Percentiles rank a stretch among this genome's conserved stretches.
phyloP scores from a whole-genome alignment of 1,140 invertebrate genomes.

The Euglossa dilemma region DNA sequence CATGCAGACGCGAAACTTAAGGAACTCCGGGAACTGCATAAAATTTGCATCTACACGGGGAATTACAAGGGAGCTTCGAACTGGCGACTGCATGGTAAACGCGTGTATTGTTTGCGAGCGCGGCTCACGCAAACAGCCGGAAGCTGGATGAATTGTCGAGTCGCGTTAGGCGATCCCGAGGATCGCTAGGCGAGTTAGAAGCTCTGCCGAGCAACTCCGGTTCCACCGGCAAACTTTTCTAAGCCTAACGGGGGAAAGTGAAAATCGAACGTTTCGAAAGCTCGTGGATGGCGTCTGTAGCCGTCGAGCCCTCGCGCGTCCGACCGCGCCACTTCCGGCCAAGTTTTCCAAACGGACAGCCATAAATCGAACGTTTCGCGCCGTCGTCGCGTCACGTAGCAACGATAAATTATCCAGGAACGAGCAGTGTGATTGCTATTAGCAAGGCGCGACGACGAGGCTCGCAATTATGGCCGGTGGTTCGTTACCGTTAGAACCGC shows the following conservation, averaged over 20 bases:
- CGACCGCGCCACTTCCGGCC: too few relatives aligned
- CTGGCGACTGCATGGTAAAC: background rate
- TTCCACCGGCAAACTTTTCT: too few relatives aligned
- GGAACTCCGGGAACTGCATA: constrained; percentile 22
- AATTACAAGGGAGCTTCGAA: constrained; percentile 7
- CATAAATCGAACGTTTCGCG: background rate
- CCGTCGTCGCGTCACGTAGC: background rate
- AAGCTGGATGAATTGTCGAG: background rate
- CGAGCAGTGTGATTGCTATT: constrained; percentile 52
- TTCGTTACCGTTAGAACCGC: constrained; percentile 47
- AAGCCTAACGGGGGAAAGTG: too few relatives aligned
- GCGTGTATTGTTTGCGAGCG: background rate
- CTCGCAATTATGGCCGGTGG: constrained; percentile 44
- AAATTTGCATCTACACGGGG: constrained; percentile 40
- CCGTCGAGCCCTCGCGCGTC: too few relatives aligned
- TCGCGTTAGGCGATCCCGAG: background rate
- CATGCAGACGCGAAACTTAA: constrained; percentile 27
- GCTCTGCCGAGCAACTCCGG: too few relatives aligned
- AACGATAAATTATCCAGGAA: constrained; percentile 45
- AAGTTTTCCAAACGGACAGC: too few relatives aligned
- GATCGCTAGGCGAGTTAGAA: background rate
- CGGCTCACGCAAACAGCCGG: background rate
- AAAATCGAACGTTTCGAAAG: too few relatives aligned
- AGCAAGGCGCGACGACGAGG: constrained; percentile 26
- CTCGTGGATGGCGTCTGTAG: too few relatives aligned